phyloP scores from a whole-genome alignment of 1,140 invertebrate species.

The Aleiodes sp. region DNA sequence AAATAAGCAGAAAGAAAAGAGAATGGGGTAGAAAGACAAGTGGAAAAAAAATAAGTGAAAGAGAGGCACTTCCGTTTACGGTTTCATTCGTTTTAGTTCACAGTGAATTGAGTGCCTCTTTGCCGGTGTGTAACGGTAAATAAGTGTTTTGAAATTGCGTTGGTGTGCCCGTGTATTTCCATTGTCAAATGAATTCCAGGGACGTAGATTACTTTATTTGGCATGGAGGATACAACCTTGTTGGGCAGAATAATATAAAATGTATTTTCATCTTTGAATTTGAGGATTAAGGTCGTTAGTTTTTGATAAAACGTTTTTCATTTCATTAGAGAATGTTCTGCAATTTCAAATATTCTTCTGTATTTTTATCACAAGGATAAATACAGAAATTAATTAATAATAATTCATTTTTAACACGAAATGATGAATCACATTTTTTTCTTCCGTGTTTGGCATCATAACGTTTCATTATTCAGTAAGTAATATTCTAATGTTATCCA shows the following conservation, averaged over 20 bases:
- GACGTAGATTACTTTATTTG: neutral
- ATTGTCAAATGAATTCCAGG: neutral
- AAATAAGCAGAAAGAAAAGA: neutral
- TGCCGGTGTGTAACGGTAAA: slow-evolving; percentile 6
- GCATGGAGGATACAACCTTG: neutral
- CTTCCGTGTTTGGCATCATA: neutral
- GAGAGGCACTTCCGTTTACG: slow-evolving; percentile 15
- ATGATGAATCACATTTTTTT: neutral
- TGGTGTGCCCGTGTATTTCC: neutral
- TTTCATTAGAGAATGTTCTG: neutral
- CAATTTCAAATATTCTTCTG: neutral
- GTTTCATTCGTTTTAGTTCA: neutral
- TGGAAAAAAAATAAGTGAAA: neutral
- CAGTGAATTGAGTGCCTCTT: neutral
- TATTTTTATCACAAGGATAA: neutral
- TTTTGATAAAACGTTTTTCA: neutral
- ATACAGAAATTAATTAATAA: neutral
- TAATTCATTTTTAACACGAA: neutral
- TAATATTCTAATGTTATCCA: neutral
- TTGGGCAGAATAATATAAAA: neutral
- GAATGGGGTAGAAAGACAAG: neutral
- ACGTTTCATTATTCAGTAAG: neutral
- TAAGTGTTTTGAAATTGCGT: slow-evolving; percentile 4
- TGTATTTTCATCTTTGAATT: neutral
- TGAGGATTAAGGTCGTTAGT: slow-evolving; percentile 2